A percentile compares a stretch with the other conserved stretches of the same genome.
These are phyloP conservation scores for Stercorarius parasiticus DNA, from an alignment of 2,113 vertebrate genomes.

Conservation along the genomic window DNA sequence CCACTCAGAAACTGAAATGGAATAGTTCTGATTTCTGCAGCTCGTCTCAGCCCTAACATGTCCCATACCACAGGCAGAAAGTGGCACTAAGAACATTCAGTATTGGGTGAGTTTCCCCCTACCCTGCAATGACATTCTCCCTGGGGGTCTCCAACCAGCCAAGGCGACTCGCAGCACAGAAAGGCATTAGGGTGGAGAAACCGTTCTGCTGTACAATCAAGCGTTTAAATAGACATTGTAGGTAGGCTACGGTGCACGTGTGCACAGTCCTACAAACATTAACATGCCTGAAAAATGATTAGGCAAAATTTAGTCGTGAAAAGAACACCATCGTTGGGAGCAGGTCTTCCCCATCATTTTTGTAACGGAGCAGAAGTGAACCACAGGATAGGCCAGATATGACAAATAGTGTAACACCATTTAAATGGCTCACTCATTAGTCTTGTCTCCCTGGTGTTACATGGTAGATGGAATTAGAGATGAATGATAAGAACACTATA, in stretches of 20 bases:
- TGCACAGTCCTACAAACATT: neutral
- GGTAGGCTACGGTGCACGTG: neutral
- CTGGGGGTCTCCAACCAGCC: neutral
- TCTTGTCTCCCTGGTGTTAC: neutral
- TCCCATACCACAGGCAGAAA: conserved; percentile 5
- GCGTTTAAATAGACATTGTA: neutral
- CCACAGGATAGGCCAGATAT: neutral
- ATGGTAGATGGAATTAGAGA: neutral
- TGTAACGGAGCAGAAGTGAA: neutral
- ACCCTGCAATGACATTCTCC: neutral
- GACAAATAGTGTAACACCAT: neutral
- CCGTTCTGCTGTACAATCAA: neutral
- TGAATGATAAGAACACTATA: neutral
- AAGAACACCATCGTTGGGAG: neutral
- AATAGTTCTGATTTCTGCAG: neutral
- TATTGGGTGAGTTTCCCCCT: neutral
- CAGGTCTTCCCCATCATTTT: neutral
- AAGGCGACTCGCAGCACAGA: neutral
- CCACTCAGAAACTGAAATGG: neutral
- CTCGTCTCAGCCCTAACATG: neutral
- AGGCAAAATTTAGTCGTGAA: neutral
- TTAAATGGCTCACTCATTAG: neutral
- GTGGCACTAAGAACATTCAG: neutral
- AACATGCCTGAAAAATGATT: neutral
- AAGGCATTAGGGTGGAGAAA: conserved; percentile 8